Evolutionary conservation across 2,888 invertebrate species (phyloP).

Genomic region (Epinotia bilunana): DNA sequence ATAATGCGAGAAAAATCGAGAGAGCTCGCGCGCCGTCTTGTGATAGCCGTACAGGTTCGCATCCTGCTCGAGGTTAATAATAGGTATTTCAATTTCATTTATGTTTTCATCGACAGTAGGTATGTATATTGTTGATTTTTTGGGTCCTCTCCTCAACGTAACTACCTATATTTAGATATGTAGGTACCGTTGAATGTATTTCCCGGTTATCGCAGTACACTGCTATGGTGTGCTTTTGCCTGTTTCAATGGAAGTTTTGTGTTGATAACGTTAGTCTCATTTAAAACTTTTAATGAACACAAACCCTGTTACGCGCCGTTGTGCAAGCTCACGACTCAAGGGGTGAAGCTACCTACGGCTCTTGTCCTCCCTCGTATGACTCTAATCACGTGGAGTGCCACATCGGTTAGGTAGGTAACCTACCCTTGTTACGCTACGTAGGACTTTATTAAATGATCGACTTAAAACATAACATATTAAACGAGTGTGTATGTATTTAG

Average conservation of each 20-base stretch:
- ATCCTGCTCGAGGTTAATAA: neutral
- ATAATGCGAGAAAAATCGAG: too few species aligned
- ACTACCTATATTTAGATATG: neutral
- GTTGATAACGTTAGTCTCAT: constrained; percentile 35
- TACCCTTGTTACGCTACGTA: neutral
- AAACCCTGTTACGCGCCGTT: constrained; percentile 27
- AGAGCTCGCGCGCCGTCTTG: too few species aligned
- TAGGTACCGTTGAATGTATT: neutral
- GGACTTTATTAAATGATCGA: neutral
- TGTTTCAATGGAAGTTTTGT: constrained; percentile 11
- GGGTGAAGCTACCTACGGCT: constrained; percentile 9
- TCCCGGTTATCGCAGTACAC: too few species aligned
- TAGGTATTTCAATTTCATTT: too few species aligned
- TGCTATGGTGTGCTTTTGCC: neutral
- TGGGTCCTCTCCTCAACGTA: neutral
- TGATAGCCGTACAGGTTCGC: neutral
- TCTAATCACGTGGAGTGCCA: constrained; percentile 11
- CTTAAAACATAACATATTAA: neutral
- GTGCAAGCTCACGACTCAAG: constrained; percentile 27
- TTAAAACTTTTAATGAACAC: constrained; percentile 41
- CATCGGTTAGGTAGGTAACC: neutral
- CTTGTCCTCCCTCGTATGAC: constrained; percentile 17
- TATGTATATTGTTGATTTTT: neutral
- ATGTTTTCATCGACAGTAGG: too few species aligned
- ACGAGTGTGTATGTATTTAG: too few species aligned